phyloP scores from a whole-genome alignment of 2,888 invertebrate genomes.

The Maniola hyperantus region DNA sequence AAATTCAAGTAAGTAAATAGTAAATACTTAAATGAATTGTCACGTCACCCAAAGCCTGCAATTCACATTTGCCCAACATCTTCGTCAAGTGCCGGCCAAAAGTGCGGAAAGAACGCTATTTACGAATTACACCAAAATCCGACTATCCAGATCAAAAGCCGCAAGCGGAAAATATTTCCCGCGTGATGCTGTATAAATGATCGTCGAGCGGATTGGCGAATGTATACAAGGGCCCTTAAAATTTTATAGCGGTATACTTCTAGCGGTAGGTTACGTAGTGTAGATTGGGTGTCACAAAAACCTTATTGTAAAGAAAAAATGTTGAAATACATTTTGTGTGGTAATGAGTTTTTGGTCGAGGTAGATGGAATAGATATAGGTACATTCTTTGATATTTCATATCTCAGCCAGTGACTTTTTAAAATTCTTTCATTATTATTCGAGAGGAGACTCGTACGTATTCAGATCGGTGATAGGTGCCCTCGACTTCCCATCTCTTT shows the following conservation, averaged over 20 bases:
- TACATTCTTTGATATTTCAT: not conserved
- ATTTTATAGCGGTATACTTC: not conserved
- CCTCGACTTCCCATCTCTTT: too few relatives aligned
- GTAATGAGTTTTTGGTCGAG: not conserved
- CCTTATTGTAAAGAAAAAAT: not conserved
- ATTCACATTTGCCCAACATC: too few relatives aligned
- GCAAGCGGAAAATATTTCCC: too few relatives aligned
- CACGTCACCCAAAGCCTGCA: too few relatives aligned
- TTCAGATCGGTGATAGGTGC: too few relatives aligned
- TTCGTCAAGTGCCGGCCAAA: not conserved
- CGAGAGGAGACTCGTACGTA: not conserved
- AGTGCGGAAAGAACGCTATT: too few relatives aligned
- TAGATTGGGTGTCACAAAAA: constrained; percentile 14
- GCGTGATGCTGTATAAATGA: too few relatives aligned
- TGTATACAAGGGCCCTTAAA: not conserved
- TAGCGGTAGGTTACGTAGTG: not conserved
- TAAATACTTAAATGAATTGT: too few relatives aligned
- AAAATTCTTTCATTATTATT: not conserved
- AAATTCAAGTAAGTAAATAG: too few relatives aligned
- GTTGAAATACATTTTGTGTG: not conserved
- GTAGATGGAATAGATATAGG: too few relatives aligned
- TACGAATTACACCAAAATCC: too few relatives aligned
- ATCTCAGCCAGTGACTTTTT: not conserved
- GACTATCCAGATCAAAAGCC: too few relatives aligned
- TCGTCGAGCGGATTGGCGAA: not conserved